Conservation (phyloP, 2,888 invertebrate genomes). For the Drosophila lutescens region DNA sequence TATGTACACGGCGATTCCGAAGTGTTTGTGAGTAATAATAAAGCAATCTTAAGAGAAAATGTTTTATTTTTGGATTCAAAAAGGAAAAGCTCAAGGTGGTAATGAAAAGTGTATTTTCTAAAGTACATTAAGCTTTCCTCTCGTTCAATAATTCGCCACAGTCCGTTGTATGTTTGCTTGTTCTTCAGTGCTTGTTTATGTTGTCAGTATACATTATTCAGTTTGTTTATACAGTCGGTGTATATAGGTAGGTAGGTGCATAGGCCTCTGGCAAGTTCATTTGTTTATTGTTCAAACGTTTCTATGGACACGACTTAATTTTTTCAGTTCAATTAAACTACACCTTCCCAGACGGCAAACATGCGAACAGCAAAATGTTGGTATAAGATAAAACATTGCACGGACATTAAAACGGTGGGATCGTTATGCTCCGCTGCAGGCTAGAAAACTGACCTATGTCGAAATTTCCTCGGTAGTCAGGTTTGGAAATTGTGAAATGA, state of each 20-base stretch:
- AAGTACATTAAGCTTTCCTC: conserved; percentile 63
- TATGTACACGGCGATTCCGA: conserved; percentile 39
- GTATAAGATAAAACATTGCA: conserved; percentile 36
- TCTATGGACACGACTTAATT: conserved; percentile 39
- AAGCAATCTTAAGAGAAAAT: conserved; percentile 64
- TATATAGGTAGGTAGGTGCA: conserved; percentile 4
- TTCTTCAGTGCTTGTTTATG: conserved; percentile 34
- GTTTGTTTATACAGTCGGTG: conserved; percentile 36
- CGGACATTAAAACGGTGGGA: conserved; percentile 13
- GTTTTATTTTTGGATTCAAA: conserved; percentile 71
- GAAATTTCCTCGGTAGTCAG: conserved; percentile 11
- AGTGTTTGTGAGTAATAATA: conserved; percentile 46
- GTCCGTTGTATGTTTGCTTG: conserved; percentile 22
- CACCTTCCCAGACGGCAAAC: conserved; percentile 40
- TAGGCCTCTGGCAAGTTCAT: conserved; percentile 35
- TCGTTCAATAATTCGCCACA: conserved; percentile 26
- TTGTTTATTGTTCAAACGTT: conserved; percentile 27
- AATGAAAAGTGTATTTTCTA: conserved; percentile 60
- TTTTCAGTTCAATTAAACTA: conserved; percentile 30
- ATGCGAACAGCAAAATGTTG: conserved; percentile 36
- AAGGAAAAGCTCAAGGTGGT: conserved; percentile 73
- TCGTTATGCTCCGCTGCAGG: conserved; percentile 25
- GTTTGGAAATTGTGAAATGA: conserved; percentile 5
- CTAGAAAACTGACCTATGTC: conserved; percentile 29
- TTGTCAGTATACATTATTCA: conserved; percentile 32